A percentile compares a stretch with the other conserved stretches of the same genome.
phyloP scores from a whole-genome alignment of 2,888 invertebrate species.

The Drosophila colorata region DNA sequence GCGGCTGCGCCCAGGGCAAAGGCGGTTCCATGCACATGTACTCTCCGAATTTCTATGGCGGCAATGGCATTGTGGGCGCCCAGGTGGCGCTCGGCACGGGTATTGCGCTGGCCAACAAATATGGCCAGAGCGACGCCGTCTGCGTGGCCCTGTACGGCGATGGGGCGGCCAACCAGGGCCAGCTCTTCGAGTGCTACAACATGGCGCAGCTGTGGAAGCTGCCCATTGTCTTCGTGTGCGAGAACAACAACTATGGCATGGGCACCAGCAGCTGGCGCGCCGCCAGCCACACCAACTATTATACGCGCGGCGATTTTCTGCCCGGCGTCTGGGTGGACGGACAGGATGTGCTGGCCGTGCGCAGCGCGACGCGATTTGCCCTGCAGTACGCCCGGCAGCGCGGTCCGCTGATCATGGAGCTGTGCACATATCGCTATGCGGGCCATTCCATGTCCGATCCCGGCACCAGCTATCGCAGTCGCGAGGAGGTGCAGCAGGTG shows the following conservation, averaged over 20 bases:
- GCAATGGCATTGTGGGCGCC: conserved; percentile 99
- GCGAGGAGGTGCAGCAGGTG: conserved; percentile 98
- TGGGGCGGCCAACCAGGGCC: conserved; percentile 97
- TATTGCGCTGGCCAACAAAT: conserved; percentile 95
- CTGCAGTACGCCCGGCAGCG: conserved; percentile 92
- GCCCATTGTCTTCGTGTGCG: conserved; percentile 97
- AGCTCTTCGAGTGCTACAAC: conserved; percentile 95
- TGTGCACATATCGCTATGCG: conserved; percentile 97
- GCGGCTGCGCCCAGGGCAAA: conserved; percentile 96
- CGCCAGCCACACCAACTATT: conserved; percentile 94
- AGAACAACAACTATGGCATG: conserved; percentile 99
- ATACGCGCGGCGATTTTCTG: conserved; percentile 95
- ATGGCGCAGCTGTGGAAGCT: conserved; percentile 98
- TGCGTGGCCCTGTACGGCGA: conserved; percentile 96
- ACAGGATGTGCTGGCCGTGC: conserved; percentile 97
- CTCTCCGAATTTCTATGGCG: conserved; percentile 95
- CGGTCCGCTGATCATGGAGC: conserved; percentile 97
- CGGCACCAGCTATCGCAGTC: conserved; percentile 96
- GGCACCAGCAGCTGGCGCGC: conserved; percentile 96
- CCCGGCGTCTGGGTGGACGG: conserved; percentile 99
- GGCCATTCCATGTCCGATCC: conserved; percentile 99
- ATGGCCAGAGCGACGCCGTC: conserved; percentile 92
- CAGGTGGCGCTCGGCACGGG: conserved; percentile 99
- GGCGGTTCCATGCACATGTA: conserved; percentile 99
- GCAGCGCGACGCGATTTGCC: conserved; percentile 93